Evolutionary conservation across 2,113 vertebrate genomes (phyloP), one percentile per base, ranked within the genome.

Genomic region (Spilogale gracilis): DNA sequence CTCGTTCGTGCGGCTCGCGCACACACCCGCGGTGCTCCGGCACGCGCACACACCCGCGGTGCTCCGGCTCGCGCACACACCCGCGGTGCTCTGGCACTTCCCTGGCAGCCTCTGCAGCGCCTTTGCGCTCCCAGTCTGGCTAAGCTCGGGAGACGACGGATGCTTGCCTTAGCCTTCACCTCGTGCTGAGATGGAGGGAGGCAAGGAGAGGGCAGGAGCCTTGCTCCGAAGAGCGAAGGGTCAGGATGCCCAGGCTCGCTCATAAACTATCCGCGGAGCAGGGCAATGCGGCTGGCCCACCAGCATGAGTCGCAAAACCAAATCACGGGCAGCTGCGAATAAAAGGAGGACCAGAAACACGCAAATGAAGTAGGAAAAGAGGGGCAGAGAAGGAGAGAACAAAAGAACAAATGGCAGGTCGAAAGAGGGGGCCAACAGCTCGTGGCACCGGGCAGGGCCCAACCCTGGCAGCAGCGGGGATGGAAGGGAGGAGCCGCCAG

Each of bases 1-100:
- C 2, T 3, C 2, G 45, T 3, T 8, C 1, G 0, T 21, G 17
- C 82, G 7, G 13, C 9, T 0, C 3, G 1, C 1, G 50, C 74
- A n/a, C 50, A 6, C 38, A 38, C 56, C 27, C 45, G 48, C 60
- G 48, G 11, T 0, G 27, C 50, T 27, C 25, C 20, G 43, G 20
- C n/a, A 17, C 21, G 1, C 48, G 12, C 87, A 61, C 17, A 32
- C 0, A 1, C 50, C 30, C 32, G 32, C 48, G n/a, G 9, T 0
- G 30, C 50, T 27, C 25, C 20, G 43, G 20, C n/a, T 13, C 21
- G 1, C 48, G 12, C 87, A 61, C 17, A 32, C 0, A 1, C 50
- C 30, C 32, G 32, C 48, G n/a, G 9, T 0, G 30, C 6, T 3
- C 9, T 48, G 48, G 32, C 18, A 38, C 23, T 27, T 93, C 56